These are phyloP conservation scores for Trigoniulus corallinus DNA, from an alignment of 1,140 invertebrate genomes.

Conservation along the genomic window DNA sequence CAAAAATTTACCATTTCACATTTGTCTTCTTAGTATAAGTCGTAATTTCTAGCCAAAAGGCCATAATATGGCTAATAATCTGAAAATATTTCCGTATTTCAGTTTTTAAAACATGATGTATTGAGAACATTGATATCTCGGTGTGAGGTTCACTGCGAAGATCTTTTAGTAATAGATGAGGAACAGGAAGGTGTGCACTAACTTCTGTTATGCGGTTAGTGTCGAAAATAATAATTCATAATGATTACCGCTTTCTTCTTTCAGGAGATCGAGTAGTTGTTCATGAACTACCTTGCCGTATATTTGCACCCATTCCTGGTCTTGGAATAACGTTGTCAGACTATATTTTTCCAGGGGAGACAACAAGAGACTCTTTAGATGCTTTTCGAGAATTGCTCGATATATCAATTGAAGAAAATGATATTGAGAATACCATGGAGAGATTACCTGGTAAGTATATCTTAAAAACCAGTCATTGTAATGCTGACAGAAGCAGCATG, in stretches of 20 bases:
- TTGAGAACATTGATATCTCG: slow-evolving; percentile 54
- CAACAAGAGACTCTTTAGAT: slow-evolving; percentile 47
- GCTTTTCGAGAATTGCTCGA: slow-evolving; percentile 56
- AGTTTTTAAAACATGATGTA: slow-evolving; percentile 55
- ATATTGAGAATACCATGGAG: slow-evolving; percentile 25
- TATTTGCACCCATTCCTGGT: slow-evolving; percentile 45
- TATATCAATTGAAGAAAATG: slow-evolving; percentile 42
- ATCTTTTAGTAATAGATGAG: slow-evolving; percentile 51
- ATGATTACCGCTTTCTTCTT: slow-evolving; percentile 11
- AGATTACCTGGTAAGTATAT: slow-evolving; percentile 10
- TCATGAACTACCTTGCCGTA: slow-evolving; percentile 59
- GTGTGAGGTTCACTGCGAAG: slow-evolving; percentile 67
- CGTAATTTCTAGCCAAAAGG: too few relatives aligned
- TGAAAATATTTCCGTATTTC: too few relatives aligned
- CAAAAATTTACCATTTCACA: too few relatives aligned
- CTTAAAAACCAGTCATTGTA: neutral
- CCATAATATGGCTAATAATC: too few relatives aligned
- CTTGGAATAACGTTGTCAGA: slow-evolving; percentile 53
- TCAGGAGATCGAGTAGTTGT: slow-evolving; percentile 37
- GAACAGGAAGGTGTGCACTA: slow-evolving; percentile 37
- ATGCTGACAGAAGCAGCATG: too few relatives aligned
- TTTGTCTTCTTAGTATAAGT: too few relatives aligned
- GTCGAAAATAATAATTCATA: neutral
- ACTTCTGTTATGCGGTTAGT: neutral
- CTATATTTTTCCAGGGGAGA: slow-evolving; percentile 69